phyloP scores from a whole-genome alignment of 1,140 invertebrate genomes.

The Ephestia elutella region DNA sequence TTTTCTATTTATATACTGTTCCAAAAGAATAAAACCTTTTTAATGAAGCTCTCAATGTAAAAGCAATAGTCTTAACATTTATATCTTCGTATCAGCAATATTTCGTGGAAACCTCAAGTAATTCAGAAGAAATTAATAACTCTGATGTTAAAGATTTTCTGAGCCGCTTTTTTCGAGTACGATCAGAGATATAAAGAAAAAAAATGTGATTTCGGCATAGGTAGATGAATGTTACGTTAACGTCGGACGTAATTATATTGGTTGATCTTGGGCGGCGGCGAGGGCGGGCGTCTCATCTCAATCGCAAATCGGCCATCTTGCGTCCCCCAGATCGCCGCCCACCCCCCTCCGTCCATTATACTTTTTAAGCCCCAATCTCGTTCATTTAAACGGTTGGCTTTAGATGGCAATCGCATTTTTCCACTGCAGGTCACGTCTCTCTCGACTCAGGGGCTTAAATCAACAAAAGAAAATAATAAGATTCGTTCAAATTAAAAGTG shows the following conservation, averaged over 20 bases:
- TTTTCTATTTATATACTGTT: too few relatives aligned
- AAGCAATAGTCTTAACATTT: too few relatives aligned
- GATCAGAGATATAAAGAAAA: neutral
- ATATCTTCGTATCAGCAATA: too few relatives aligned
- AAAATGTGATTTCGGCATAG: conserved; percentile 11
- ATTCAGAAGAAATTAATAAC: too few relatives aligned
- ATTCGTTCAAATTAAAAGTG: conserved; percentile 80
- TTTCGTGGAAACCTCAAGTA: too few relatives aligned
- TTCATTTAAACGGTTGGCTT: conserved; percentile 79
- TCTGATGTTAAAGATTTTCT: too few relatives aligned
- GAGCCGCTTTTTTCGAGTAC: neutral
- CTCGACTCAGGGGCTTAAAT: conserved; percentile 75
- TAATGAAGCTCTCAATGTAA: too few relatives aligned
- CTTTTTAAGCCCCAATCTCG: conserved; percentile 79
- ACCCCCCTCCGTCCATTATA: conserved; percentile 74
- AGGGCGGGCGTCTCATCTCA: conserved; percentile 66
- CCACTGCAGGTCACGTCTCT: conserved; percentile 77
- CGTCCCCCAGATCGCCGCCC: conserved; percentile 53
- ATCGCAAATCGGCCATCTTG: conserved; percentile 75
- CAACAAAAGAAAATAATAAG: conserved; percentile 80
- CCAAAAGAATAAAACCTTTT: too few relatives aligned
- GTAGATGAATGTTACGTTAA: conserved; percentile 28
- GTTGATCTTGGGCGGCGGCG: conserved; percentile 51
- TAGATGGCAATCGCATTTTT: conserved; percentile 79
- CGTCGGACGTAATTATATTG: conserved; percentile 65